Base-by-base conservation (phyloP, 2,797 vertebrate genomes). In the Peromyscus melanophrys region DNA sequence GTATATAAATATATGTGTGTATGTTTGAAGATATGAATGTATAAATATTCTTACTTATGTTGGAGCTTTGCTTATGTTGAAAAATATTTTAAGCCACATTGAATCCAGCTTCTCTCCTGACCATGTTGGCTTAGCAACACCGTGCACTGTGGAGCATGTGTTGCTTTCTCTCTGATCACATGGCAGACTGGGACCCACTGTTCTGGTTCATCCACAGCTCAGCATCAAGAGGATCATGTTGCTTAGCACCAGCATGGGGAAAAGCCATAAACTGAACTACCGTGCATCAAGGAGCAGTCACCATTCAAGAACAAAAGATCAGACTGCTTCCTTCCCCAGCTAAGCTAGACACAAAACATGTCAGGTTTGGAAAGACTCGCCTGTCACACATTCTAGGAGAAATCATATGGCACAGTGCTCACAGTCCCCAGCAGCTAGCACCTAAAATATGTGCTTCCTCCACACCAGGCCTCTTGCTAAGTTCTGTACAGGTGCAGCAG, bases 331-430 rank as follows among this genome's bases (percentile, higher is more conserved):
- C 77, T 96, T 97, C 96, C 96, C 95, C 90, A 96, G 96, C 93
- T 97, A 98, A 97, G 89, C 89, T 95, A 98, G 84, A 92, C 80
- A 87, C 86, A 25, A 43, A 69, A 92, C 83, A 97, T 96, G 90
- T 96, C 55, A 96, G 89, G 88, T 97, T 98, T 98, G 90, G 98
- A 98, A 98, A 97, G 95, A 97, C 82, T 98, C 94, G 97, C 83
- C 96, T 96, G 63, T 96, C 97, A 97, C 96, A 98, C 90, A 97
- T 98, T 95, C 96, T 98, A 96, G 96, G 94, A 97, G 97, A 98
- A 97, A 76, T 96, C 96, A 98, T 90, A 92, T 97, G 89, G 31
- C 77, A 61, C 43, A 61, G 40, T 82, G 52, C 73, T 83, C 83
- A 46, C 17, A 92, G 27, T 11, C 61, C 52, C 52, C 89, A 83